A percentile compares a stretch with the other conserved stretches of the same genome.
phyloP scores from a whole-genome alignment of 2,888 invertebrate species.

The Monopis laevigella region DNA sequence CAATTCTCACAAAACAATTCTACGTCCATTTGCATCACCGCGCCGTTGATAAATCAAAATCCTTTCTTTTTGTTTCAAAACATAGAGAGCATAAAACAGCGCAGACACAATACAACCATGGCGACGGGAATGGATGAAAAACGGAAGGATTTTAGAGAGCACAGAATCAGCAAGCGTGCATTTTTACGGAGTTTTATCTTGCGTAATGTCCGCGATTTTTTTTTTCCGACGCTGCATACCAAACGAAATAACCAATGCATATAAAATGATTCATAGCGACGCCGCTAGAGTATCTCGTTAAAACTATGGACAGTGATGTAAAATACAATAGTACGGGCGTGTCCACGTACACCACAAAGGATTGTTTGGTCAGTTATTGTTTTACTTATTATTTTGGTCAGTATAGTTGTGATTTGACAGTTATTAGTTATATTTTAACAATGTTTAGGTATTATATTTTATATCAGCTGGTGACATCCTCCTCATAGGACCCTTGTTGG shows the following conservation, averaged over 20 bases:
- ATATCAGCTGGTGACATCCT: too few species aligned
- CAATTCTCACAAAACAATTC: constrained; percentile 3
- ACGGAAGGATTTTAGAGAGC: constrained; percentile 12
- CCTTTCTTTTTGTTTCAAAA: constrained; percentile 10
- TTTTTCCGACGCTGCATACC: constrained; percentile 7
- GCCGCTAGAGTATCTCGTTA: constrained; percentile 1
- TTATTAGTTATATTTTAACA: too few species aligned
- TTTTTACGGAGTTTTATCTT: constrained; percentile 9
- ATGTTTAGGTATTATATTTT: too few species aligned
- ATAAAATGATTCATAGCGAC: constrained; percentile 6
- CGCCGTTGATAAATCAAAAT: constrained; percentile 8
- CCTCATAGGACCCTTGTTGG: too few species aligned
- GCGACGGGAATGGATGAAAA: constrained; percentile 7
- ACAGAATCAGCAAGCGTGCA: constrained; percentile 9
- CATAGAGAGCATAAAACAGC: constrained; percentile 5
- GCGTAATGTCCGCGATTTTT: constrained; percentile 3
- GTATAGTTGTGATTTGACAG: too few species aligned
- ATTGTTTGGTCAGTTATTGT: too few species aligned
- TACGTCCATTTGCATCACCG: constrained; percentile 8
- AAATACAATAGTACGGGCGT: neutral
- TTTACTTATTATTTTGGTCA: too few species aligned
- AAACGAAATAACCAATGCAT: constrained; percentile 10
- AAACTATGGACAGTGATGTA: neutral
- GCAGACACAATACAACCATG: constrained; percentile 10
- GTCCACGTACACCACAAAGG: neutral